A percentile compares a stretch with the other conserved stretches of the same genome.
Evolutionary conservation across 1,140 invertebrate genomes (phyloP).

Genomic region (Atta texana): DNA sequence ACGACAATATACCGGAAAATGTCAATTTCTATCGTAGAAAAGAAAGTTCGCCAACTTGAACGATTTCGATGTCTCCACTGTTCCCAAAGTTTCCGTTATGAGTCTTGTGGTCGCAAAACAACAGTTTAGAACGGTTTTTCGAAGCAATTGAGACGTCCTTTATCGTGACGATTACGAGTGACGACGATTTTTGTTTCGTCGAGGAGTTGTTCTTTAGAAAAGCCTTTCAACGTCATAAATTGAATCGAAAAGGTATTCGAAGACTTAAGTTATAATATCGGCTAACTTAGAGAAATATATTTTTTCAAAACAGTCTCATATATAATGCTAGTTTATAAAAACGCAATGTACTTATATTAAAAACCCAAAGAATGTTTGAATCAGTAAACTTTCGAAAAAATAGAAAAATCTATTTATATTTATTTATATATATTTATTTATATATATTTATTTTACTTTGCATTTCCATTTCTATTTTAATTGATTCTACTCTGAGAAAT

Average conservation of each 20-base stretch:
- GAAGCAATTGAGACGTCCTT: not conserved
- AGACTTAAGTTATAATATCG: not conserved
- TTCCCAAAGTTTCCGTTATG: slow-evolving; percentile 42
- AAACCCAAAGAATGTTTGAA: not conserved
- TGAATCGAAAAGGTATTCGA: not conserved
- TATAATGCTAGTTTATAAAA: not conserved
- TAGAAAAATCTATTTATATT: not conserved
- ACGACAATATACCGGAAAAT: slow-evolving; percentile 22
- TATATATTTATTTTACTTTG: not conserved
- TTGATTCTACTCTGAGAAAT: not conserved
- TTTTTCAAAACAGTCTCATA: not conserved
- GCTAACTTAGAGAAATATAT: not conserved
- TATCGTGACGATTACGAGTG: slow-evolving; percentile 23
- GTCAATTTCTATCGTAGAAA: slow-evolving; percentile 43
- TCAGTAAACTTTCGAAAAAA: not conserved
- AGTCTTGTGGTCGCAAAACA: slow-evolving; percentile 10
- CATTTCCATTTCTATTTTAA: slow-evolving; percentile 11
- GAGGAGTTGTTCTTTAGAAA: not conserved
- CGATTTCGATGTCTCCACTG: slow-evolving; percentile 30
- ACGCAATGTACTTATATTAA: not conserved
- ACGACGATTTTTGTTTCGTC: slow-evolving; percentile 2
- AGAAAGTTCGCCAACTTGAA: slow-evolving; percentile 63
- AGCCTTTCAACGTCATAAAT: not conserved
- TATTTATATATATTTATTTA: not conserved
- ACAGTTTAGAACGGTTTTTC: slow-evolving; percentile 19